A percentile compares a stretch with the other conserved stretches of the same genome.
Evolutionary conservation across 1,140 invertebrate species (phyloP).

Genomic region (Zaprionus ornatus): DNA sequence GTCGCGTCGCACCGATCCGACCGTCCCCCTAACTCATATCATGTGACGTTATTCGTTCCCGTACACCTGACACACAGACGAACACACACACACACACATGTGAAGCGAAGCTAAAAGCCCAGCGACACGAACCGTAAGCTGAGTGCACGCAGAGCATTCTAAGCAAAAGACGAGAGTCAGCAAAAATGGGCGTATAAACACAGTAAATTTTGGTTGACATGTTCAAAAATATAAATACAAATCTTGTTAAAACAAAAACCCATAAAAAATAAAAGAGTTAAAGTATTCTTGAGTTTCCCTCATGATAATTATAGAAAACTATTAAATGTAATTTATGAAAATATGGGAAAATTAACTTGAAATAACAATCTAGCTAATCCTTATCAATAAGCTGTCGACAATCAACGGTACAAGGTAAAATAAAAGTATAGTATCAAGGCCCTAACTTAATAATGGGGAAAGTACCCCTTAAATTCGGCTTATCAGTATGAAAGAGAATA

Average conservation of each 20-base stretch:
- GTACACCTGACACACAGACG: constrained; percentile 31
- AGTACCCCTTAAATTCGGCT: constrained; percentile 10
- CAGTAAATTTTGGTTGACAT: not conserved
- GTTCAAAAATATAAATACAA: constrained; percentile 12
- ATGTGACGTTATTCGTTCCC: constrained; percentile 36
- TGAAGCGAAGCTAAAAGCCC: not conserved
- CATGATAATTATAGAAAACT: too few species aligned
- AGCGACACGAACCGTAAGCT: constrained; percentile 16
- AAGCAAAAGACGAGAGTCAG: constrained; percentile 22
- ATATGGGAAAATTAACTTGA: too few species aligned
- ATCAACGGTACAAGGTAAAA: not conserved
- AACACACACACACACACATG: not conserved
- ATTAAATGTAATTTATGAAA: too few species aligned
- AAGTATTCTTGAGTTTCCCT: not conserved
- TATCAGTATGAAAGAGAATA: constrained; percentile 16
- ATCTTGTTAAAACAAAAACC: not conserved
- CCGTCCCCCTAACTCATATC: constrained; percentile 14
- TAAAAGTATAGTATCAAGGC: constrained; percentile 11
- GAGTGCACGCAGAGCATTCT: not conserved
- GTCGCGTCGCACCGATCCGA: not conserved
- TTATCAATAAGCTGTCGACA: not conserved
- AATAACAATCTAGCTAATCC: not conserved
- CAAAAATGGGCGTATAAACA: constrained; percentile 22
- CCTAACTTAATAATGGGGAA: constrained; percentile 7
- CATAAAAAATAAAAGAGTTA: not conserved